A percentile compares a stretch with the other conserved stretches of the same genome.
Evolutionary conservation across 2,888 invertebrate genomes (phyloP).

Genomic region (Gibbula magus): DNA sequence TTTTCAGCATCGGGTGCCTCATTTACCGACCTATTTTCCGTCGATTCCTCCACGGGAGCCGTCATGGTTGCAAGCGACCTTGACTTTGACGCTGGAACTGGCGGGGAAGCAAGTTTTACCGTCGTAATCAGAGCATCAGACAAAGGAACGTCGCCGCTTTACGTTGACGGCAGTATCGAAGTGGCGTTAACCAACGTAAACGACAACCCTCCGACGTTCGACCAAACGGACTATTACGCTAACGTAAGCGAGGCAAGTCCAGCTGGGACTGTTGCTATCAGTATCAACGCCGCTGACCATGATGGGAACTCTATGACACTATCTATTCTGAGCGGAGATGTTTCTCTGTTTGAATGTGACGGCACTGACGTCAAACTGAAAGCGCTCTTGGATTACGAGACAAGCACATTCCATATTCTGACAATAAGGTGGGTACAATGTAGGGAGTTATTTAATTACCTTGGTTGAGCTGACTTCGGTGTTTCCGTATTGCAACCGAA

Average conservation of each 20-base stretch:
- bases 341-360: not conserved
- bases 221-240: not conserved
- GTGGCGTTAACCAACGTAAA: not conserved
- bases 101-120: not conserved
- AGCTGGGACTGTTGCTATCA: not conserved
- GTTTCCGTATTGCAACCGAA: too few relatives aligned
- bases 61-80: not conserved
- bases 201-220: not conserved
- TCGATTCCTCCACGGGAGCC: not conserved
- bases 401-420: not conserved
- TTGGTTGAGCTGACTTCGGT: too few relatives aligned
- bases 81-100: not conserved
- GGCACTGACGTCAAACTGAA: slow-evolving; percentile 6
- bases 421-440: not conserved
- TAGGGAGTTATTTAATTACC: too few relatives aligned
- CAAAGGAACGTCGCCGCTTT: not conserved
- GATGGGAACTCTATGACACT: not conserved
- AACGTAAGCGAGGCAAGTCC: not conserved
- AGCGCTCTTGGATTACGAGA: not conserved
- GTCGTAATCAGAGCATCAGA: not conserved
- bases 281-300: not conserved
- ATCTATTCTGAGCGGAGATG: not conserved
- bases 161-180: not conserved
- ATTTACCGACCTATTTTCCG: not conserved
- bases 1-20: not conserved